Conservation (phyloP, 2,797 vertebrate species). For the Rhinatrema bivittatum region DNA sequence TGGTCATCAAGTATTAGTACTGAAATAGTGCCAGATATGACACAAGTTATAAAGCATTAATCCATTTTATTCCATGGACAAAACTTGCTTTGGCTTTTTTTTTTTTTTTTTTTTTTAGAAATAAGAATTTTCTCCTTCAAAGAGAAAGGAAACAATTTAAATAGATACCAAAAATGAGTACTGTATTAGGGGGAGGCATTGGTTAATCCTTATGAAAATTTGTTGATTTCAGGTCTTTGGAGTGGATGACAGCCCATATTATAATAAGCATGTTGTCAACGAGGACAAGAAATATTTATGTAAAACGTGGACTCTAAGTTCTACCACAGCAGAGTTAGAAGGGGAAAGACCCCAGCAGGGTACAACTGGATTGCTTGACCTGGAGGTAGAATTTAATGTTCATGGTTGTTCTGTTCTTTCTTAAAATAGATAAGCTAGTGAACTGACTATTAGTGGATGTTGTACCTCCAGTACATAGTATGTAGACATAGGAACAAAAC, state of each 20-base stretch:
- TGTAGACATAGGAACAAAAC: slow-evolving; percentile 14
- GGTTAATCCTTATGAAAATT: slow-evolving; percentile 49
- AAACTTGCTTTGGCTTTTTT: too few species aligned
- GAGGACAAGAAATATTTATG: slow-evolving; percentile 63
- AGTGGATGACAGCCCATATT: slow-evolving; percentile 77
- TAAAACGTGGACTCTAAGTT: slow-evolving; percentile 71
- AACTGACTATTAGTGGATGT: too few species aligned
- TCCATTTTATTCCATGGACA: too few species aligned
- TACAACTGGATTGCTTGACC: slow-evolving; percentile 63
- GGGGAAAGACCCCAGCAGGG: slow-evolving; percentile 66
- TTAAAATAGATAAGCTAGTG: slow-evolving; percentile 26
- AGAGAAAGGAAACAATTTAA: too few species aligned
- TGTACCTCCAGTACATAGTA: slow-evolving; percentile 26
- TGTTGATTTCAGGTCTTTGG: slow-evolving; percentile 83
- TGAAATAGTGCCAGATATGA: too few species aligned
- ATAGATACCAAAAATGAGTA: slow-evolving; percentile 29
- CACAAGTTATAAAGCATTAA: too few species aligned
- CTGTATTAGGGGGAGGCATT: slow-evolving; percentile 31
- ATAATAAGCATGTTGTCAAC: slow-evolving; percentile 60
- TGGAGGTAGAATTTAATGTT: slow-evolving; percentile 67
- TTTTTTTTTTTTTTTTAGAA: too few species aligned
- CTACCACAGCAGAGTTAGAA: slow-evolving; percentile 54
- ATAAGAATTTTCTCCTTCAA: too few species aligned
- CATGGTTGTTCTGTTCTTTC: slow-evolving; percentile 37
- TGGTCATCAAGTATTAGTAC: too few species aligned